These are phyloP conservation scores for Arothron firmamentum DNA, from an alignment of 2,113 vertebrate genomes.

Conservation along the genomic window DNA sequence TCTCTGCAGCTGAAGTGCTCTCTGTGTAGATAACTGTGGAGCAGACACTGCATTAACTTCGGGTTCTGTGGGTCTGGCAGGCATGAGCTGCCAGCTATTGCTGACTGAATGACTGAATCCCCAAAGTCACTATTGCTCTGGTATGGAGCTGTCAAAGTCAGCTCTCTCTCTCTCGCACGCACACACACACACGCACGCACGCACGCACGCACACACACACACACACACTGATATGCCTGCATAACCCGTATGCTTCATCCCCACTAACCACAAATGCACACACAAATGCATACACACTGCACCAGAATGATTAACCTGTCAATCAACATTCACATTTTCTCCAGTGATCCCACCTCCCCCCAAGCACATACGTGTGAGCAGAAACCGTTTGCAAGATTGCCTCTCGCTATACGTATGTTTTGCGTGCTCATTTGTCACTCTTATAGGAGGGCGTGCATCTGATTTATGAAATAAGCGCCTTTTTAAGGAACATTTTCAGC, in stretches of 20 bases:
- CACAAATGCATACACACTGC: conserved; percentile 30
- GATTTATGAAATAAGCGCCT: conserved; percentile 54
- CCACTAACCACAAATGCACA: conserved; percentile 22
- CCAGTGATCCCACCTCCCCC: conserved; percentile 64
- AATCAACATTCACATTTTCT: conserved; percentile 74
- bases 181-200: conserved; percentile 10
- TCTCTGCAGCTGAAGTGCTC: conserved; percentile 31
- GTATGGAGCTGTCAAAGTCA: conserved; percentile 74
- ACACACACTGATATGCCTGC: conserved; percentile 6
- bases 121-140: conserved; percentile 48
- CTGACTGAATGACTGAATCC: conserved; percentile 62
- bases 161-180: background rate
- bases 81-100: conserved; percentile 55
- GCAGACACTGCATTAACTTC: conserved; percentile 45
- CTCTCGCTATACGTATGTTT: background rate
- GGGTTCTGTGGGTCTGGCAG: conserved; percentile 44
- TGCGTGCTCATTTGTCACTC: conserved; percentile 9
- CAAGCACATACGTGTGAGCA: conserved; percentile 44
- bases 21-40: conserved; percentile 55
- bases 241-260: conserved; percentile 24
- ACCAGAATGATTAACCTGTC: conserved; percentile 79
- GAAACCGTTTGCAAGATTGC: conserved; percentile 58
- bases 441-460: conserved; percentile 36
- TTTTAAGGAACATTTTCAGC: conserved; percentile 50
- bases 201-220: background rate